These are phyloP conservation scores for Ernsta delagoae DNA, from an alignment of 2,888 invertebrate genomes.

Conservation along the genomic window DNA sequence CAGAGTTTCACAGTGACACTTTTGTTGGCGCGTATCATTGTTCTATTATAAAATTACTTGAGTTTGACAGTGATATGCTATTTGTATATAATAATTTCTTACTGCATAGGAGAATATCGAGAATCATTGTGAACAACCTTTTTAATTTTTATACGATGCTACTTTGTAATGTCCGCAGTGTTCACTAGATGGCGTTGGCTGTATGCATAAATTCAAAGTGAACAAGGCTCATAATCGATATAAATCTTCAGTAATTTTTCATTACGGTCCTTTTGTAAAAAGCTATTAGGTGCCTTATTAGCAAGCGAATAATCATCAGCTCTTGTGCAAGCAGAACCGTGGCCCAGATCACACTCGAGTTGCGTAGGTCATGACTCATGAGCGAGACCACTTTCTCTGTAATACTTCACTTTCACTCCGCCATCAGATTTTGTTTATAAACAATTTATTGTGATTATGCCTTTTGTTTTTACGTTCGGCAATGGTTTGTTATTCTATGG, in stretches of 20 bases:
- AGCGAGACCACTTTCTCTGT: slow-evolving; percentile 68
- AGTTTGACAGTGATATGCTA: no score
- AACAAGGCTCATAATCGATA: neutral
- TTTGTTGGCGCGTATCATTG: slow-evolving; percentile 4
- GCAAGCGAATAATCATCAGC: neutral
- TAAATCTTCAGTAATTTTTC: no score
- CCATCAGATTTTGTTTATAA: slow-evolving; percentile 51
- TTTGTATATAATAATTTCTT: no score
- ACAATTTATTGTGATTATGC: slow-evolving; percentile 29
- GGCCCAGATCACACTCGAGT: slow-evolving; percentile 69
- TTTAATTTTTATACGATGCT: no score
- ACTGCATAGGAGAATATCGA: no score
- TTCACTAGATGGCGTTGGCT: slow-evolving; percentile 22
- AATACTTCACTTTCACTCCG: slow-evolving; percentile 70
- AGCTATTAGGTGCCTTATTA: neutral
- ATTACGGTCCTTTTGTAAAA: neutral
- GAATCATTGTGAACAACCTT: no score
- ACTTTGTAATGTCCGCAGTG: neutral
- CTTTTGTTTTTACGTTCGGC: neutral
- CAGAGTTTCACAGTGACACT: neutral
- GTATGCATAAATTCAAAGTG: neutral
- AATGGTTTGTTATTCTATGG: neutral
- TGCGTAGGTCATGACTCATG: slow-evolving; percentile 77
- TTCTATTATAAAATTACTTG: neutral
- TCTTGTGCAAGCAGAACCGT: slow-evolving; percentile 48